Percentiles rank a stretch among this genome's conserved stretches.
These are phyloP conservation scores for Bombus haemorrhoidalis DNA, from an alignment of 1,140 invertebrate species.

Conservation along the genomic window DNA sequence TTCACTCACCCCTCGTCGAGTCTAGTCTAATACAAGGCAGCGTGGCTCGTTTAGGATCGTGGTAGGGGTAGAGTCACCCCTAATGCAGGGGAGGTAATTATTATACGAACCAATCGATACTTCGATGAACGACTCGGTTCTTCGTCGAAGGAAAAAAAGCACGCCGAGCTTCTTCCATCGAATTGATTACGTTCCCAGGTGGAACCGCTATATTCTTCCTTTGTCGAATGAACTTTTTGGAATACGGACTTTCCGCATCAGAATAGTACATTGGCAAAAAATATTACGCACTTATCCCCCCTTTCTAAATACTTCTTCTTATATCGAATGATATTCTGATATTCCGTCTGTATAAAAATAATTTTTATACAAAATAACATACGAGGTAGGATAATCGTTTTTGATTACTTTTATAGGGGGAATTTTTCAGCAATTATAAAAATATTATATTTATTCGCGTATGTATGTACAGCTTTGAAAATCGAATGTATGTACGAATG, in stretches of 20 bases:
- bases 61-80: conserved; percentile 72
- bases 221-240: neutral
- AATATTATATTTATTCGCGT: neutral
- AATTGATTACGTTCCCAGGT: conserved; percentile 15
- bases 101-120: conserved; percentile 80
- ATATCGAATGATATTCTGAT: too few relatives aligned
- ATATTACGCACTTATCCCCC: neutral
- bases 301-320: neutral
- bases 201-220: neutral
- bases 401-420: neutral
- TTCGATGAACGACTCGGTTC: conserved; percentile 73
- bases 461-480: too few relatives aligned
- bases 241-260: neutral
- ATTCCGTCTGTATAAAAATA: neutral
- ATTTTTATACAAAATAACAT: neutral
- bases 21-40: conserved; percentile 66
- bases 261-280: neutral
- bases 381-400: neutral
- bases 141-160: conserved; percentile 56
- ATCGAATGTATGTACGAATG: too few relatives aligned
- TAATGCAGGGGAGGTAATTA: conserved; percentile 78
- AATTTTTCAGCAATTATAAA: neutral
- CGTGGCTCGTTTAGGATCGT: conserved; percentile 54
- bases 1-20: conserved; percentile 35
- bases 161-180: conserved; percentile 12